Base-by-base conservation (phyloP, 2,113 vertebrate species). In the Anseranas semipalmata region DNA sequence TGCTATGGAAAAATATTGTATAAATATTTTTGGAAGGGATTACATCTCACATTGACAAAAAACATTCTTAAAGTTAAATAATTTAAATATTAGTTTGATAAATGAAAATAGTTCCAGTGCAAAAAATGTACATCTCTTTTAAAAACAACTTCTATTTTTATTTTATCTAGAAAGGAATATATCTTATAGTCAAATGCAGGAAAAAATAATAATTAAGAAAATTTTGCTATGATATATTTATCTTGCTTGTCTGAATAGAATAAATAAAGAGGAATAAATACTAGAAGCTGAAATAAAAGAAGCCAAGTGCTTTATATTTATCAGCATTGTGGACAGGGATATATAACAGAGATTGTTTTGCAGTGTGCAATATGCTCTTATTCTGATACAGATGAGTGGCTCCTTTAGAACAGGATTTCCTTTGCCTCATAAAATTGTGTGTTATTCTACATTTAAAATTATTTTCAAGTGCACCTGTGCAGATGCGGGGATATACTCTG, bases 281-380 rank as follows among this genome's bases (percentile, higher is more conserved):
- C 3, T 15, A 74, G 52, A 71, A 89, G 1, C 3, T 67, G 27
- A 87, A 68, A 48, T 35, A 74, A 39, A 3, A 58, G 7, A 74
- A 81, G 11, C 9, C 8, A 59, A 56, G 5, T 39, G 24, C 10
- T 83, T 76, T 12, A 5, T 39, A 39, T 5, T 5, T 76, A 17
- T 67, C 20, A 78, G 11, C 67, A 18, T 12, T 63, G 6, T 32
- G 22, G 21, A 43, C 22, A 75, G 14, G 8, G 21, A 33, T 74
- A 53, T 45, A 21, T 55, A 63, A 35, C 6, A 58, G 30, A 71
- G 17, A 6, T 66, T 90, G 37, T 70, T 86, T 17, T 71, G 7
- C 2, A 21, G 3, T n/a, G 10, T 71, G 8, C 1, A 15, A 5
- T n/a, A 58, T 35, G 1, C 2, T 62, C 12, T 45, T 75, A 25